Percentiles rank a stretch among this genome's conserved stretches.
phyloP scores from a whole-genome alignment of 2,888 invertebrate genomes.

The Andrena minutula region DNA sequence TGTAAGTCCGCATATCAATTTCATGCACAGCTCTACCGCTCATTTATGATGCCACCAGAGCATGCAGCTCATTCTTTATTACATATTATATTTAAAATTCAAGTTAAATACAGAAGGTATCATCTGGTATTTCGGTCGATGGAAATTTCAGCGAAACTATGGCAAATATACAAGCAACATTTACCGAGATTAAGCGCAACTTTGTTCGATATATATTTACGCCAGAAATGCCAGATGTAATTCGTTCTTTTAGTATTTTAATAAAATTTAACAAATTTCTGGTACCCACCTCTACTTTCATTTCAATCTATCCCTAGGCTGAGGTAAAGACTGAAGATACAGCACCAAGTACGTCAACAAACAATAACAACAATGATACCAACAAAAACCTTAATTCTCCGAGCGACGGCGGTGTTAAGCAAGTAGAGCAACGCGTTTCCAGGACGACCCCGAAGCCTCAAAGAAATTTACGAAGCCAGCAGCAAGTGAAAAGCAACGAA shows the following conservation, averaged over 20 bases:
- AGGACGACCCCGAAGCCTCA: conserved; percentile 56
- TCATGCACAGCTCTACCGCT: conserved; percentile 74
- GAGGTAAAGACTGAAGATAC: conserved; percentile 76
- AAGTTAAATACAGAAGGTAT: conserved; percentile 19
- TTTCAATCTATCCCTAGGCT: conserved; percentile 75
- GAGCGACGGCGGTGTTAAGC: conserved; percentile 57
- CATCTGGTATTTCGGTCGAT: conserved; percentile 39
- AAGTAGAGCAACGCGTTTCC: conserved; percentile 50
- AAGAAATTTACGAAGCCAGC: conserved; percentile 72
- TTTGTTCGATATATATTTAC: background rate
- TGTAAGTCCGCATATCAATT: conserved; percentile 79
- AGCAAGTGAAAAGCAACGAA: conserved; percentile 51
- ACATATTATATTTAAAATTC: conserved; percentile 17
- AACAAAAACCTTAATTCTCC: conserved; percentile 81
- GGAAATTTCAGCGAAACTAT: background rate
- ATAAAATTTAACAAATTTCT: conserved; percentile 39
- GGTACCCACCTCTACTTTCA: conserved; percentile 74
- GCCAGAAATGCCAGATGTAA: conserved; percentile 44
- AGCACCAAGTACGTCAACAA: conserved; percentile 74
- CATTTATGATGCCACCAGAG: conserved; percentile 55
- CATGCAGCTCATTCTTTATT: conserved; percentile 43
- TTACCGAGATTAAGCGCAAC: background rate
- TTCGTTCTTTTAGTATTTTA: conserved; percentile 13
- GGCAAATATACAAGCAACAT: background rate
- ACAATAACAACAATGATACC: conserved; percentile 77